Evolutionary conservation across 2,113 vertebrate genomes (phyloP).

Genomic region (Muntiacus muntjak): DNA sequence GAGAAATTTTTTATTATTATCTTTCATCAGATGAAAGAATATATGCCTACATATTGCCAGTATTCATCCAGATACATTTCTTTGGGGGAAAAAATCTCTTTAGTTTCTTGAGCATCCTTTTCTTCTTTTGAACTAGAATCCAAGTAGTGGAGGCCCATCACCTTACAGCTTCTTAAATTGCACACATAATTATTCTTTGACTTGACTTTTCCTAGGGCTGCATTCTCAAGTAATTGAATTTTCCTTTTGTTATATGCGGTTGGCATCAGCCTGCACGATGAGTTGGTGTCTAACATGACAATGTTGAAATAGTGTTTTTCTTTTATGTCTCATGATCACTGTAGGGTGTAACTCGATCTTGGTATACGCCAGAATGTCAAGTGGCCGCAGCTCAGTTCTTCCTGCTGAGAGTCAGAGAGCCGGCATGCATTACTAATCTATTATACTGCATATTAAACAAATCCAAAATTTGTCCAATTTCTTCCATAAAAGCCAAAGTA

Average conservation of each 20-base stretch:
- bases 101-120: conserved; percentile 9
- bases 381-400: conserved; percentile 29
- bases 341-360: conserved; percentile 62
- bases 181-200: conserved; percentile 26
- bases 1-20: background rate
- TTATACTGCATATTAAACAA: conserved; percentile 43
- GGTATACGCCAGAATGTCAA: conserved; percentile 26
- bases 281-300: conserved; percentile 14
- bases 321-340: conserved; percentile 52
- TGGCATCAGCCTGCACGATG: background rate
- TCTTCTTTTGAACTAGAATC: conserved; percentile 46
- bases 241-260: conserved; percentile 30
- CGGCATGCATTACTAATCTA: conserved; percentile 56
- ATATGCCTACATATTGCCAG: background rate
- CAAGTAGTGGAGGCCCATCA: background rate
- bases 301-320: conserved; percentile 45
- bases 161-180: conserved; percentile 48
- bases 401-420: conserved; percentile 34
- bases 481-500: conserved; percentile 55
- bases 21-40: conserved; percentile 25
- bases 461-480: conserved; percentile 46
- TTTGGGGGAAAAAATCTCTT: fast-evolving
- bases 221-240: conserved; percentile 40
- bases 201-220: conserved; percentile 37
- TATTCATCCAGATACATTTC: conserved; percentile 15